phyloP scores from a whole-genome alignment of 2,888 invertebrate species.

The Dynastes maya region DNA sequence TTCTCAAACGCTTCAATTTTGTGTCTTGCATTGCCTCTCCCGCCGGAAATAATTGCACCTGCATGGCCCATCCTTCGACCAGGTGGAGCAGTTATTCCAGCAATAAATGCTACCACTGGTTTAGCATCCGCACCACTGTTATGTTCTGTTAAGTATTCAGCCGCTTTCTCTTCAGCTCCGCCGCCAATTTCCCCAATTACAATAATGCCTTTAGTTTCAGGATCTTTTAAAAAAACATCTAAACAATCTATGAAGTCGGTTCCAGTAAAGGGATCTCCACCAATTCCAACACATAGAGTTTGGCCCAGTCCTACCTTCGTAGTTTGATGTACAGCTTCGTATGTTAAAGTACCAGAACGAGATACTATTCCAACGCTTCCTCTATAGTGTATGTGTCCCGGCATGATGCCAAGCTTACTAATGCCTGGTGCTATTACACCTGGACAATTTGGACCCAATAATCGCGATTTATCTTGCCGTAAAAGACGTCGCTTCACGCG shows the following conservation, averaged over 20 bases:
- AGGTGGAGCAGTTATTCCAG: conserved; percentile 96
- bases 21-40: conserved; percentile 95
- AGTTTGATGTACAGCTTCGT: conserved; percentile 85
- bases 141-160: conserved; percentile 84
- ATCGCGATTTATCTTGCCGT: conserved; percentile 79
- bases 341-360: conserved; percentile 82
- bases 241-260: conserved; percentile 98
- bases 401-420: conserved; percentile 93
- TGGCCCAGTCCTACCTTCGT: conserved; percentile 86
- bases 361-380: conserved; percentile 84
- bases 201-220: conserved; percentile 94
- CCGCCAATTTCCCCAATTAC: conserved; percentile 98
- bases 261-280: conserved; percentile 97
- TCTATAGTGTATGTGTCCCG: conserved; percentile 83
- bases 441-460: conserved; percentile 90
- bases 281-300: conserved; percentile 94
- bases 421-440: conserved; percentile 83
- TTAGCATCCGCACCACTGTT: conserved; percentile 78
- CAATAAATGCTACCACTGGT: conserved; percentile 98
- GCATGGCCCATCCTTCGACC: conserved; percentile 97
- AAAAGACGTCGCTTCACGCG: conserved; percentile 78
- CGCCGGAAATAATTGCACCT: conserved; percentile 98
- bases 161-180: conserved; percentile 94
- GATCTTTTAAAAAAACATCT: conserved; percentile 92
- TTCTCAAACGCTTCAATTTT: conserved; percentile 93